phyloP scores from a whole-genome alignment of 1,140 invertebrate genomes.

The Bathynomus jamesi region DNA sequence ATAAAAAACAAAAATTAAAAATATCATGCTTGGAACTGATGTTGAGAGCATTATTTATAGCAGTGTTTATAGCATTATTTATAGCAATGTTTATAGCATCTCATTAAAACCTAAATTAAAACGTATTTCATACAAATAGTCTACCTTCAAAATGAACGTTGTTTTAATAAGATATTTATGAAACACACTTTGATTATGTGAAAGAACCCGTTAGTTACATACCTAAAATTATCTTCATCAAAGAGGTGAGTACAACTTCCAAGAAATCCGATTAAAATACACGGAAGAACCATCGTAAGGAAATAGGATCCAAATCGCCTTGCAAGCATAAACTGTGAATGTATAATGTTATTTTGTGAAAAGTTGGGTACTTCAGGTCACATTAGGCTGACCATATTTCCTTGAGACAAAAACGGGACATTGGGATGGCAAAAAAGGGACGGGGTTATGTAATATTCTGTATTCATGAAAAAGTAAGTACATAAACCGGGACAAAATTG shows the following conservation, averaged over 20 bases:
- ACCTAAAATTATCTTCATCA: not conserved
- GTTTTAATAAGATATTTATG: not conserved
- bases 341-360: no score
- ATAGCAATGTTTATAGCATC: not conserved
- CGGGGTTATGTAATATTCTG: no score
- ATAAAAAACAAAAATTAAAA: not conserved
- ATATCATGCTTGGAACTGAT: not conserved
- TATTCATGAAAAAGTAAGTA: no score
- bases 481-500: no score
- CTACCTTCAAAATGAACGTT: not conserved
- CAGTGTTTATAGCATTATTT: no score
- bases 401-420: no score
- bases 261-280: not conserved
- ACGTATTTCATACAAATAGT: not conserved
- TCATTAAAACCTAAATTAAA: not conserved
- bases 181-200: not conserved
- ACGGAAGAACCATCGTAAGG: not conserved
- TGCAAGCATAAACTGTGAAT: not conserved
- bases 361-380: no score
- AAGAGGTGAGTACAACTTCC: not conserved
- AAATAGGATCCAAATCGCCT: not conserved
- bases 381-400: no score
- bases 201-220: not conserved
- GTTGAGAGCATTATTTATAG: not conserved
- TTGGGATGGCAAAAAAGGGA: no score